Base-by-base conservation (phyloP, 2,113 vertebrate species). In the Numida meleagris region DNA sequence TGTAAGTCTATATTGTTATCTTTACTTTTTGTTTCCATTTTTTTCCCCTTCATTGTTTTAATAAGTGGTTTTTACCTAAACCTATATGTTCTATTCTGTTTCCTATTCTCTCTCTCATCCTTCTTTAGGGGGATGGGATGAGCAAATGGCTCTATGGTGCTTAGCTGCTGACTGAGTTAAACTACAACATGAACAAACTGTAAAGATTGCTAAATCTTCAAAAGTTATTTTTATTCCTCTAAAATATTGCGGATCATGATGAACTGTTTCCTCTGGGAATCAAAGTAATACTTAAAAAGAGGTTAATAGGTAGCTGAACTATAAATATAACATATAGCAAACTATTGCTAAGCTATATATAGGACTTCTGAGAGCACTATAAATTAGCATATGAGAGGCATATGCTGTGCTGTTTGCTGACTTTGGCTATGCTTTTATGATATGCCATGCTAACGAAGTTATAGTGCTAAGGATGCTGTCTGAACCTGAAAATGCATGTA, bases 331-430 rank as follows among this genome's bases (percentile, higher is more conserved):
- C 6, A 33, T 10, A 31, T 45, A 91, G 18, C 31, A 86, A 91
- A 34, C 40, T 76, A 58, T 24, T 51, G 10, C 42, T 74, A 48
- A 38, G 40, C 63, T 55, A 51, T 29, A 43, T 14, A 50, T 4
- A 12, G 46, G 48, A 42, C 36, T 72, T 48, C 31, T 81, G 88
- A 34, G 27, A 63, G 24, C 10, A 29, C 59, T 66, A 27, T 21
- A 45, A 88, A 88, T 93, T 86, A 81, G 27, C 17, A 29, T 73
- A 85, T 76, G 53, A 93, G 61, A 88, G 48, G 16, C 43, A 65
- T 7, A 4, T 0, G 0, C 33, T 58, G n/a, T 16, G 29, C 13
- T 24, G 2, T 63, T 72, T 74, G 53, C 78, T 92, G 88, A 38
- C 58, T 78, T 82, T 79, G 83, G 81, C 36, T 86, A 27, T 14